A percentile compares a stretch with the other conserved stretches of the same genome.
phyloP scores from a whole-genome alignment of 2,113 vertebrate genomes.

The Pelodiscus sinensis region DNA sequence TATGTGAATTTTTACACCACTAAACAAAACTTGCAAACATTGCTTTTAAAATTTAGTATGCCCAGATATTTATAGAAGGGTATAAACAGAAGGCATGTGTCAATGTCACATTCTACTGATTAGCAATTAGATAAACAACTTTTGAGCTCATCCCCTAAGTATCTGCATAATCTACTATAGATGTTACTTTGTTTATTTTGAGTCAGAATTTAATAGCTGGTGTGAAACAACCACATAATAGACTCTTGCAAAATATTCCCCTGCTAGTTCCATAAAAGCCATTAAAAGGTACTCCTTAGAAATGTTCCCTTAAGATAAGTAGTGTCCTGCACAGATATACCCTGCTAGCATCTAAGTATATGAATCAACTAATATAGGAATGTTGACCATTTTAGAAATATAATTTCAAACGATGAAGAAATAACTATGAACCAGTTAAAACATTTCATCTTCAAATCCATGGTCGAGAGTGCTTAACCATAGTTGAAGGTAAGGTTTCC shows the following conservation, averaged over 20 bases:
- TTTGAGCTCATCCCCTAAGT: background rate
- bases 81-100: background rate
- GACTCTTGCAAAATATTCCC: background rate
- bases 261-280: background rate
- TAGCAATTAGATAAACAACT: background rate
- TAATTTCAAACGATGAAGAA: background rate
- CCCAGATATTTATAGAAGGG: background rate
- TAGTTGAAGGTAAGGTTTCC: slow-evolving; percentile 16
- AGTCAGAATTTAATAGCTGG: background rate
- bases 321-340: background rate
- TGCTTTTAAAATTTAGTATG: background rate
- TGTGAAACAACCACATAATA: background rate
- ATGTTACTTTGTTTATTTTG: background rate
- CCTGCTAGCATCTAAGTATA: background rate
- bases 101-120: background rate
- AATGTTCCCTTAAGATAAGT: background rate
- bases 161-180: background rate
- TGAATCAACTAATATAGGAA: background rate
- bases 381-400: background rate
- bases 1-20: background rate
- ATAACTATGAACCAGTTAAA: background rate
- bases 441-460: slow-evolving; percentile 60
- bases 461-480: slow-evolving; percentile 38
- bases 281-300: background rate
- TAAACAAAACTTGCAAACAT: background rate